Conservation (phyloP, 2,888 invertebrate genomes). For the Gisinianus flammeolus region DNA sequence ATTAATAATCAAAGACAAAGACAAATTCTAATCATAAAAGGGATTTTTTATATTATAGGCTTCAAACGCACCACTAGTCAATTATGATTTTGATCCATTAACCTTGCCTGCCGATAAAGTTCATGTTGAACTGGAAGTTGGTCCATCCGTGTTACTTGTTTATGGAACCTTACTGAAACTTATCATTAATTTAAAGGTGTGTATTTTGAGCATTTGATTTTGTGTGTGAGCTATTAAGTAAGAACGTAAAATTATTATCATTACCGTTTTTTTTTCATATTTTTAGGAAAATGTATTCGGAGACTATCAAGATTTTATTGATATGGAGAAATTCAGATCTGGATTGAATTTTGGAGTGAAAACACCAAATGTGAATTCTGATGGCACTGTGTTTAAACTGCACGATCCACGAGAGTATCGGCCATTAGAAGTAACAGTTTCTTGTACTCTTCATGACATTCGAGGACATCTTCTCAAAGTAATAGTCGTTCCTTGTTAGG, state of each 20-base stretch:
- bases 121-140: slow-evolving; percentile 90
- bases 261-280: slow-evolving; percentile 49
- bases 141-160: slow-evolving; percentile 87
- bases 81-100: slow-evolving; percentile 78
- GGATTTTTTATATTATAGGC: no score
- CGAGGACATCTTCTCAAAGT: slow-evolving; percentile 90
- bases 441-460: slow-evolving; percentile 92
- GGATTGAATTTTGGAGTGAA: slow-evolving; percentile 32
- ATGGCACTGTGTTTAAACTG: slow-evolving; percentile 63
- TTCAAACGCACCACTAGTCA: slow-evolving; percentile 31
- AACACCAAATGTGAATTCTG: slow-evolving; percentile 21
- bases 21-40: neutral
- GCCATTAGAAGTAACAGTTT: slow-evolving; percentile 88
- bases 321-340: slow-evolving; percentile 75
- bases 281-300: slow-evolving; percentile 93
- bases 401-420: slow-evolving; percentile 83
- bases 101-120: slow-evolving; percentile 86
- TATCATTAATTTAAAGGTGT: slow-evolving; percentile 81
- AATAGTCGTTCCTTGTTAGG: neutral
- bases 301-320: slow-evolving; percentile 91
- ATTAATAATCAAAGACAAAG: neutral
- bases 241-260: slow-evolving; percentile 30
- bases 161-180: slow-evolving; percentile 91
- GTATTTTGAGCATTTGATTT: neutral
- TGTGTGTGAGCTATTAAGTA: neutral